A percentile compares a stretch with the other conserved stretches of the same genome.
Conservation (phyloP, 1,140 invertebrate genomes). For the Achatina immaculata region DNA sequence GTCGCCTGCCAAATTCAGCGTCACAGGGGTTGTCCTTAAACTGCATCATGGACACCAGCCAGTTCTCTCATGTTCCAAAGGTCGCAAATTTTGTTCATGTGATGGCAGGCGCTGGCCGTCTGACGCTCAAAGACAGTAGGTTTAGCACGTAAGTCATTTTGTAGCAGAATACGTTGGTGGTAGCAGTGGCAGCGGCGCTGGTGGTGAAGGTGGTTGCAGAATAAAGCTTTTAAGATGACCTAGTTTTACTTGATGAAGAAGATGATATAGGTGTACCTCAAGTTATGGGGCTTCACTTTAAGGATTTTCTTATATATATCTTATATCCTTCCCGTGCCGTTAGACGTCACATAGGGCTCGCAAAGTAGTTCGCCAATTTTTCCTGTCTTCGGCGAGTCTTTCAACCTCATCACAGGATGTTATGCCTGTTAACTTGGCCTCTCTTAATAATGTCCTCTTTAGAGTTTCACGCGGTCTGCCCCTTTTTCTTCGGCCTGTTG, state of each 20-base stretch:
- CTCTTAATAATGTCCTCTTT: too few relatives aligned
- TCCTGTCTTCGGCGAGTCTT: too few relatives aligned
- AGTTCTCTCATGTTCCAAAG: not conserved
- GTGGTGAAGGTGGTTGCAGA: too few relatives aligned
- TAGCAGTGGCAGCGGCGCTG: too few relatives aligned
- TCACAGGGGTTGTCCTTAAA: not conserved
- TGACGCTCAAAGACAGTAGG: not conserved
- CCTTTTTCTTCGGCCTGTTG: too few relatives aligned
- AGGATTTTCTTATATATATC: too few relatives aligned
- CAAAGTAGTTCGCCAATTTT: too few relatives aligned
- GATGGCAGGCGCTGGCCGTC: not conserved
- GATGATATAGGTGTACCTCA: not conserved
- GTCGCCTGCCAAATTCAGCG: constrained; percentile 76
- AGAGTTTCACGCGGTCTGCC: too few relatives aligned
- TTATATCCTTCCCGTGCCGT: too few relatives aligned
- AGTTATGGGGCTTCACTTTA: not conserved
- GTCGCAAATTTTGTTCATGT: not conserved
- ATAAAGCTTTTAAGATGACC: not conserved
- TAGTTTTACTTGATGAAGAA: not conserved
- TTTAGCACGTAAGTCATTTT: not conserved
- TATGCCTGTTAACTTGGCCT: too few relatives aligned
- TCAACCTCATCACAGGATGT: too few relatives aligned
- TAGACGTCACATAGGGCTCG: too few relatives aligned
- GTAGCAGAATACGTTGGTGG: not conserved
- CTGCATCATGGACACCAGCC: constrained; percentile 4